Evolutionary conservation across 2,797 vertebrate genomes (phyloP), one percentile per base, ranked within the genome.

Genomic region (Meriones psammophilus): DNA sequence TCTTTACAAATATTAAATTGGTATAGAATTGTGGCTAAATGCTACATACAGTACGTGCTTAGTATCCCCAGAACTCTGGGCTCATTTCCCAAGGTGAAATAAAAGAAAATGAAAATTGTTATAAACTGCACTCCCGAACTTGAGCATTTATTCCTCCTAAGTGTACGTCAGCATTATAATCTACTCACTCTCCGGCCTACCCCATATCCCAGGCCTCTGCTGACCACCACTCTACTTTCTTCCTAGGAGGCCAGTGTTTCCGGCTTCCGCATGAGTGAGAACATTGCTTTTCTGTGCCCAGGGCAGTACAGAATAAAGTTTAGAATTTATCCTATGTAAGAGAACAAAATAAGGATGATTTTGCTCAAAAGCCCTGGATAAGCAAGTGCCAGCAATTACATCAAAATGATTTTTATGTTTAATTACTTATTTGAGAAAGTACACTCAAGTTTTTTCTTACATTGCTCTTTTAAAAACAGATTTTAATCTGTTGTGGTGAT

Each of bases 341-440:
- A 95, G 20, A 74, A 13, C 30, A 20, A 87, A 73, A 78, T 15
- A 73, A 93, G 87, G 87, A 88, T 4, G 22, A 92, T 26, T 91
- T 36, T 85, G 36, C 77, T 73, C 69, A 64, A 87, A 94, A 89
- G 95, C 36, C n/a, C 73, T 39, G 84, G 58, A 54, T 54, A 71
- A 85, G 60, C 46, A 93, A 85, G 68, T 46, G 68, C 17, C 88
- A 28, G 50, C 33, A 68, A 85, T 77, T 95, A 3, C 33, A 50
- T 81, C 94, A 85, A 91, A 30, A 30, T 92, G 85, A 86, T 14
- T 95, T 86, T 17, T 69, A 85, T 30, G 17, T 42, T 95, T 94
- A 85, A 78, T 90, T 90, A 88, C 60, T 92, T 90, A 74, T 94
- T 96, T 77, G 73, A 88, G 69, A 93, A 90, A 42, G 91, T 28